Conservation (phyloP, 2,797 vertebrate genomes). For the Microctenopoma stevenorrisi region DNA sequence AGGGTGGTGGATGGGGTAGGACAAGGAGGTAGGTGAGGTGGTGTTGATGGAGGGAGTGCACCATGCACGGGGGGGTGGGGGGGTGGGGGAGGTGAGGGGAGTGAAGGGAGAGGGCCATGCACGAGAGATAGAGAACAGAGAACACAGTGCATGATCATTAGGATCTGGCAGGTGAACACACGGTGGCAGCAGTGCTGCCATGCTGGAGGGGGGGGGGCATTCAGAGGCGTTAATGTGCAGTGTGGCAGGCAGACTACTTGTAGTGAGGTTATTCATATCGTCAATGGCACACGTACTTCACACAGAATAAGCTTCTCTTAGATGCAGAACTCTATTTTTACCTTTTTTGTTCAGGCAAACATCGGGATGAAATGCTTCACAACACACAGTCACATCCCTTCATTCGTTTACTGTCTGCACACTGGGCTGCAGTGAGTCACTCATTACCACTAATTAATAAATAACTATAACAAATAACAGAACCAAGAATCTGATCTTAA, state of each 20-base stretch:
- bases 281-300: constrained; percentile 46
- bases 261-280: constrained; percentile 62
- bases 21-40: constrained; percentile 64
- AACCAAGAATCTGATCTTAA: not conserved
- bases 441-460: too few relatives aligned
- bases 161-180: constrained; percentile 81
- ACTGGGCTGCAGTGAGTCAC: not conserved
- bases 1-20: constrained; percentile 29
- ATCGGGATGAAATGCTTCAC: constrained; percentile 6
- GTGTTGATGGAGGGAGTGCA: constrained; percentile 53
- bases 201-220: constrained; percentile 65
- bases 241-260: constrained; percentile 72
- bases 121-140: constrained; percentile 81
- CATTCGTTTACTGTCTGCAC: not conserved
- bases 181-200: constrained; percentile 68
- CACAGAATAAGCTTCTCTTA: constrained; percentile 6
- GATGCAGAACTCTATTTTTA: constrained; percentile 17
- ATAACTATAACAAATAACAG: not conserved
- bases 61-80: constrained; percentile 46
- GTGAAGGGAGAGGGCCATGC: constrained; percentile 80
- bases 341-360: constrained; percentile 3
- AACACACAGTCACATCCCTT: constrained; percentile 1
- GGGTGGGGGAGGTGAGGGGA: constrained; percentile 41
- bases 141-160: constrained; percentile 93
- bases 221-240: constrained; percentile 78